These are phyloP conservation scores for Neopipo cinnamomea DNA, from an alignment of 2,113 vertebrate genomes.

Conservation along the genomic window DNA sequence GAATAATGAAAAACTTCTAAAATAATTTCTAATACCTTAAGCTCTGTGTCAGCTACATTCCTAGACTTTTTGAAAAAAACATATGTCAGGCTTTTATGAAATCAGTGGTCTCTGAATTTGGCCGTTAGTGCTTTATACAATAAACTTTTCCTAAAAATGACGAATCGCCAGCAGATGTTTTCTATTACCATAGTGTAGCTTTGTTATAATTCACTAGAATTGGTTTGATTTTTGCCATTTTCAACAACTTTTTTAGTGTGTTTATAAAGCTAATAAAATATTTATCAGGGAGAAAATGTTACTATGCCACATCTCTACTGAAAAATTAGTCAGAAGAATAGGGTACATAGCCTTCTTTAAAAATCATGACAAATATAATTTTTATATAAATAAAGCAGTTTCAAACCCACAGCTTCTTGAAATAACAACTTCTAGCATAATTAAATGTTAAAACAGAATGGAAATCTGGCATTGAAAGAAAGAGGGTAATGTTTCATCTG, in stretches of 20 bases:
- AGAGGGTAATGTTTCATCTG: slow-evolving; percentile 52
- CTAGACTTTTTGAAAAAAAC: neutral
- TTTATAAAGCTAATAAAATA: slow-evolving; percentile 60
- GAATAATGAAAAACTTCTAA: neutral
- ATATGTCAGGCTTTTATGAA: neutral
- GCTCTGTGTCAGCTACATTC: neutral
- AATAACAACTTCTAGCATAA: slow-evolving; percentile 65
- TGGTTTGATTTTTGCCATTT: slow-evolving; percentile 54
- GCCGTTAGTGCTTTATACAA: neutral
- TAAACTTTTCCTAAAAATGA: slow-evolving; percentile 52
- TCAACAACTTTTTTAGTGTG: slow-evolving; percentile 55
- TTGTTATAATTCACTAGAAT: slow-evolving; percentile 51
- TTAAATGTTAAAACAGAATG: slow-evolving; percentile 67
- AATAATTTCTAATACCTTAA: neutral
- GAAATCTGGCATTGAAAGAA: slow-evolving; percentile 62
- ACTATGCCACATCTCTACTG: neutral
- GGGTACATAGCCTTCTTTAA: slow-evolving; percentile 1
- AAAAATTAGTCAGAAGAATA: slow-evolving; percentile 32
- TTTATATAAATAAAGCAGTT: slow-evolving; percentile 49
- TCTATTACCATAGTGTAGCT: slow-evolving; percentile 1
- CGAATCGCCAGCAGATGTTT: slow-evolving; percentile 3
- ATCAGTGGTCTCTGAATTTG: neutral
- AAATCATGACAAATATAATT: slow-evolving; percentile 38
- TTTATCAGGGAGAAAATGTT: slow-evolving; percentile 20
- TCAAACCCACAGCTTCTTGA: slow-evolving; percentile 56